Conservation (phyloP, 2,113 vertebrate species). For the Cavia porcellus region DNA sequence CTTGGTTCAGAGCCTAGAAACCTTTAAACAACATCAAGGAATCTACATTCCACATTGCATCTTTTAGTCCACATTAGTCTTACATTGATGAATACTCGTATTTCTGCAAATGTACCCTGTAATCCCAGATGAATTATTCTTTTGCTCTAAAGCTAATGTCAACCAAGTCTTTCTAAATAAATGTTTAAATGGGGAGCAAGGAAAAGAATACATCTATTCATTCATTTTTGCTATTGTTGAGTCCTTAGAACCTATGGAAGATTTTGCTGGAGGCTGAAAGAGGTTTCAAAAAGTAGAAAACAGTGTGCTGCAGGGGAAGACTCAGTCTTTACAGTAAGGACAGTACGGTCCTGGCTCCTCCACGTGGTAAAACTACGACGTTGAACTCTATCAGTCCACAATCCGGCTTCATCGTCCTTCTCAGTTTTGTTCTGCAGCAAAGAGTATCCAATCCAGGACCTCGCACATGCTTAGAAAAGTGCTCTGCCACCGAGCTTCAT, state of each 20-base stretch:
- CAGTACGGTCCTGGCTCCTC: not conserved
- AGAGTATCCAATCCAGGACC: not conserved
- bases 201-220: not conserved
- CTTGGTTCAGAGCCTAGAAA: slow-evolving; percentile 23
- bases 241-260: not conserved
- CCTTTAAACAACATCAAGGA: not conserved
- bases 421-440: not conserved
- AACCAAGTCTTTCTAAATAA: slow-evolving; percentile 42
- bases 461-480: not conserved
- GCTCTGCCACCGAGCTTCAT: not conserved
- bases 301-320: not conserved
- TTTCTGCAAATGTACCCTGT: not conserved
- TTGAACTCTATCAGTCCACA: not conserved
- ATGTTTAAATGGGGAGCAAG: not conserved
- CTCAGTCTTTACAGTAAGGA: not conserved
- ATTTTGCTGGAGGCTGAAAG: not conserved
- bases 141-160: slow-evolving; percentile 29
- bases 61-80: not conserved
- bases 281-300: not conserved
- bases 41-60: not conserved
- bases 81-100: not conserved
- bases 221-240: not conserved
- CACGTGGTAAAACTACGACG: not conserved
- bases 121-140: not conserved
- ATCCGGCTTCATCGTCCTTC: not conserved